Base-by-base conservation (phyloP, 2,113 vertebrate genomes). In the Rhea americana region DNA sequence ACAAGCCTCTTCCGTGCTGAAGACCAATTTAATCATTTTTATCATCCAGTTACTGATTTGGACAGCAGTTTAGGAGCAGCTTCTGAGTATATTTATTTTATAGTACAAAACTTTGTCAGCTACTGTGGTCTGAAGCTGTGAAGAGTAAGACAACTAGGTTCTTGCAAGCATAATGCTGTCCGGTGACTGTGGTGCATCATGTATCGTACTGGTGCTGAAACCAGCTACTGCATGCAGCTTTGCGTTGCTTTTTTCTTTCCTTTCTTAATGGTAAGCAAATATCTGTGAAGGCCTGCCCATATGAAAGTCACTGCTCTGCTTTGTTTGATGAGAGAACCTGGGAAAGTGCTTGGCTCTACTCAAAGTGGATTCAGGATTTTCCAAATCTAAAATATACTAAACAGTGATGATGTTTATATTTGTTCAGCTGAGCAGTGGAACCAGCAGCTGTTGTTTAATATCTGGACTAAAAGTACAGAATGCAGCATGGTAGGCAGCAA, bases 381-480 rank as follows among this genome's bases (percentile, higher is more conserved):
- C 45, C 17, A 39, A 0, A 74, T 58, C 15, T 56, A 19, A 55
- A 65, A 41, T 22, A 11, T 22, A 22, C 4, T 74, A 59, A 59
- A 70, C 56, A 19, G 2, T 70, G 2, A 28, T 11, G 25, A 37
- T 80, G 10, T 48, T 62, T 51, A 5, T 87, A 89, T 91, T 92
- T 89, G 48, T 80, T 95, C 75, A 70, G 48, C 30, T 62, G 26
- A 78, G 83, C 45, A 67, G 26, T 79, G 95, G n/a, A 45, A 51
- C n/a, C 45, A 72, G 24, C 50, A 79, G 35, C 81, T 91, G 56
- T 4, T 19, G 26, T 81, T 91, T 89, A 86, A 32, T 53, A 62
- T 93, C 70, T 51, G 53, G 93, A 51, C 41, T 79, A 71, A 93
- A 93, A 96, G 87, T 51, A 66, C 9, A 88, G 82, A 95, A 74